Evolutionary conservation across 2,113 vertebrate species (phyloP).

Genomic region (Ploceus nigricollis): DNA sequence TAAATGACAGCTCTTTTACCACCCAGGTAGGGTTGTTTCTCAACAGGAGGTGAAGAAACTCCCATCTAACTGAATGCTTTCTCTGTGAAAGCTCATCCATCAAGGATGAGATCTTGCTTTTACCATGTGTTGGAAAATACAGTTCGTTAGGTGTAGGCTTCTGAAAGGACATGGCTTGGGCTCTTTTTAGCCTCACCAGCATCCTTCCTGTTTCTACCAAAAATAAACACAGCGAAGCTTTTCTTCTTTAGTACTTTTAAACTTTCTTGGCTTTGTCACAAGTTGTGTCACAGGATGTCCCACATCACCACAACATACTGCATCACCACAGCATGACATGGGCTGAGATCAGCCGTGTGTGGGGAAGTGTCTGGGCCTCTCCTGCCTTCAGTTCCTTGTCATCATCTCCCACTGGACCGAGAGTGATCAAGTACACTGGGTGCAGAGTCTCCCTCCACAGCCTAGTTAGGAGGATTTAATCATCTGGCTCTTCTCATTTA

Average conservation of each 20-base stretch:
- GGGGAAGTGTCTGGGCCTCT: not conserved
- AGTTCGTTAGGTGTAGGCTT: not conserved
- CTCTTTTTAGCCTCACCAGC: not conserved
- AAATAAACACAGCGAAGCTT: not conserved
- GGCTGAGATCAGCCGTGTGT: not conserved
- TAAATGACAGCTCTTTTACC: not conserved
- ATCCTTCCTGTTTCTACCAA: conserved; percentile 25
- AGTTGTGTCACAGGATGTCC: conserved; percentile 32
- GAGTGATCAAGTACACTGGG: not conserved
- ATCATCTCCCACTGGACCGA: not conserved
- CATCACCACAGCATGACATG: not conserved
- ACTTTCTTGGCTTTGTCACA: not conserved
- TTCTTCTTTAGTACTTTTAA: not conserved
- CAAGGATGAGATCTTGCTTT: not conserved
- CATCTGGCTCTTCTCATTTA: not conserved
- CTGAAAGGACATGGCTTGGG: not conserved
- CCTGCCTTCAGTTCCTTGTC: not conserved
- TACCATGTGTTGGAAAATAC: not conserved
- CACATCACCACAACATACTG: not conserved
- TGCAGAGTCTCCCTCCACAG: not conserved
- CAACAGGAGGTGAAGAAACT: not conserved
- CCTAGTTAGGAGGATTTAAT: not conserved
- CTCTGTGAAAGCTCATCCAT: not conserved
- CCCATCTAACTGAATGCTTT: not conserved
- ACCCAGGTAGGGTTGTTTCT: not conserved